phyloP scores from a whole-genome alignment of 2,797 vertebrate genomes.

The Helicolenus hilgendorfi region DNA sequence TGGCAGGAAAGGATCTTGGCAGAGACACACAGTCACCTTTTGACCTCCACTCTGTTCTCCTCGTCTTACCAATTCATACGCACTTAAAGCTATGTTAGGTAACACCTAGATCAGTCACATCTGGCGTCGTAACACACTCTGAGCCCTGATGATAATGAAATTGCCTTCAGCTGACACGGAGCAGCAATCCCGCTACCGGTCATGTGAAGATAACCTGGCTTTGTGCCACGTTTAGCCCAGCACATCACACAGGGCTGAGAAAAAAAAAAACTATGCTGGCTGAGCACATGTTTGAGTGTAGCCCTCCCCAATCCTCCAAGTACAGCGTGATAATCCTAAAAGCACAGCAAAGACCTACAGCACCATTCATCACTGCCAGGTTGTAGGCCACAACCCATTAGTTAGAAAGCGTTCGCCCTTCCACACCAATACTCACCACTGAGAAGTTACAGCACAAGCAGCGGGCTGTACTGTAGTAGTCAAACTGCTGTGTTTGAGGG shows the following conservation, averaged over 20 bases:
- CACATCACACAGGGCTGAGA: neutral
- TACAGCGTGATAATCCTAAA: slow-evolving; percentile 69
- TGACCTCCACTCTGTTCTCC: slow-evolving; percentile 32
- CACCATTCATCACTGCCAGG: slow-evolving; percentile 84
- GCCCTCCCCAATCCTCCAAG: slow-evolving; percentile 39
- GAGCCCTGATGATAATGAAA: slow-evolving; percentile 24
- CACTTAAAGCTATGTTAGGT: slow-evolving; percentile 16
- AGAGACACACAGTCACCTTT: slow-evolving; percentile 13
- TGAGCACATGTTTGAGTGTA: slow-evolving; percentile 52
- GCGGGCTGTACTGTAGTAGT: neutral
- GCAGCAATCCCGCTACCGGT: neutral
- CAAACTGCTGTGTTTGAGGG: slow-evolving; percentile 3
- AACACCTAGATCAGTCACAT: slow-evolving; percentile 1
- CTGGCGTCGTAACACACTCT: neutral
- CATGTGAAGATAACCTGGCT: slow-evolving; percentile 30
- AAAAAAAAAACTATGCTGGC: neutral
- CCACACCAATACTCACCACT: slow-evolving; percentile 41
- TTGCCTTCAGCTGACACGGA: neutral
- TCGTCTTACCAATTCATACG: slow-evolving; percentile 1
- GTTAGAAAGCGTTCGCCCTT: slow-evolving; percentile 55
- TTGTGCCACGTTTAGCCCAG: neutral
- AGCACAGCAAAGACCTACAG: slow-evolving; percentile 36
- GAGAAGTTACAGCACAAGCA: slow-evolving; percentile 36
- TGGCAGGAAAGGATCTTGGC: slow-evolving; percentile 35
- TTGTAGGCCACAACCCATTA: slow-evolving; percentile 65